Base-by-base conservation (phyloP, 1,140 invertebrate species). In the Aleiodes sp. region DNA sequence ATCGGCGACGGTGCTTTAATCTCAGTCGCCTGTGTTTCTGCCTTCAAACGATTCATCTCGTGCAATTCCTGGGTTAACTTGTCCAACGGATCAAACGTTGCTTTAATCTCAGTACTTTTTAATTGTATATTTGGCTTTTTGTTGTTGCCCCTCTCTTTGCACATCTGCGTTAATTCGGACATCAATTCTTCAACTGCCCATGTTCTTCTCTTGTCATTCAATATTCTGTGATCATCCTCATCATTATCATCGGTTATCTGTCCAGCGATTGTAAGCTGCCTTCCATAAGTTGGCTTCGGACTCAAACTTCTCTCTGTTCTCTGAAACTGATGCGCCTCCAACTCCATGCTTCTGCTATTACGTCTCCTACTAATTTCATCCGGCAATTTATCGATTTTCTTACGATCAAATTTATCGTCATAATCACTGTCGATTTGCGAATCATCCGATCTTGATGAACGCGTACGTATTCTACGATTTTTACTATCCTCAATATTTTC, bases 161-260 rank as follows among this genome's bases (percentile, higher is more conserved):
- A 77, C 37, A 78, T 77, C 57, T 83, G 75, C 26, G 81, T 68
- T 4, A 86, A 73, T 68, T 84, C 80, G 0, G 77, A 72, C 78
- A 84, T 80, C 0, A 83, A 64, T 19, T 80, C 78, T 57, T 84
- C 83, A 8, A 86, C 81, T 14, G 82, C 84, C 84, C 84, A 86
- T 63, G 83, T 83, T 68, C 84, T 81, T 35, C 84, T 70, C 29
- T 82, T 79, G 21, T 84, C 82, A 31, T 78, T 74, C 31, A 84
- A 65, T 28, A 77, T 76, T 52, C 69, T 74, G 39, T 73, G 56
- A 37, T 57, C 74, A 6, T 65, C 65, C 7, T 73, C 65, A 29
- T 71, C 71, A 29, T 73, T 60, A 31, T 75, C 61, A 31, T 73
- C 60, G 12, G 46, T 59, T 57, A 66, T 66, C 63, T 66, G 19